Evolutionary conservation across 1,140 invertebrate species (phyloP).

Genomic region (Hirudo medicinalis): DNA sequence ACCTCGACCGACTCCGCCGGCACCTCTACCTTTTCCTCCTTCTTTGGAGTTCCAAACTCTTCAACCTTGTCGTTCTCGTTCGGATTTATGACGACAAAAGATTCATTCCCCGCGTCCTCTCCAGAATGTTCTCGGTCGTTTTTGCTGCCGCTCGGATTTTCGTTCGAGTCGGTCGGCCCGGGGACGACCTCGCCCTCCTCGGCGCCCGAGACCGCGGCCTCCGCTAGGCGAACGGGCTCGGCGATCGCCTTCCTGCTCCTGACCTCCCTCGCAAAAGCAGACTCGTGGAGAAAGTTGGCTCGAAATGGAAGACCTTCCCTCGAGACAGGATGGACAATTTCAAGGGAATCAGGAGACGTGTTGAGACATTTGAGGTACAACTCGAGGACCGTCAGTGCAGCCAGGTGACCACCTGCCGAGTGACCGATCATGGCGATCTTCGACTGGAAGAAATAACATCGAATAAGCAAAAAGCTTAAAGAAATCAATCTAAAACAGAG

Average conservation of each 20-base stretch:
- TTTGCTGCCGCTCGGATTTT: background rate
- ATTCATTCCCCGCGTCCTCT: too few relatives aligned
- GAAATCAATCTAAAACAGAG: too few relatives aligned
- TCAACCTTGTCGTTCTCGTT: too few relatives aligned
- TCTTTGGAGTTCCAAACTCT: background rate
- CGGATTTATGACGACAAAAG: too few relatives aligned
- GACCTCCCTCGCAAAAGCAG: too few relatives aligned
- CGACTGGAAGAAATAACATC: too few relatives aligned
- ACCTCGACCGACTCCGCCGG: background rate
- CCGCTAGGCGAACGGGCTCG: too few relatives aligned
- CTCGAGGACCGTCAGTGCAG: constrained; percentile 34
- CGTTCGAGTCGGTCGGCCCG: background rate
- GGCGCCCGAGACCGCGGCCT: too few relatives aligned
- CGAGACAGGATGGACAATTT: constrained; percentile 15
- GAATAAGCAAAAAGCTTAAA: too few relatives aligned
- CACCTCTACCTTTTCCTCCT: background rate
- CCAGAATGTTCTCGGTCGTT: background rate
- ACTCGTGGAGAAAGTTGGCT: too few relatives aligned
- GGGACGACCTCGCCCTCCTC: background rate
- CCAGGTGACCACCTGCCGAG: constrained; percentile 37
- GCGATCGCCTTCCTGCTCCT: too few relatives aligned
- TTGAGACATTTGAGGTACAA: constrained; percentile 24
- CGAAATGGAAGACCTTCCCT: background rate
- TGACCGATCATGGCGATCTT: constrained; percentile 35
- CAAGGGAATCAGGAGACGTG: constrained; percentile 2